A percentile compares a stretch with the other conserved stretches of the same genome.
These are phyloP conservation scores for Uloborus diversus DNA, from an alignment of 1,140 invertebrate species.

Conservation along the genomic window DNA sequence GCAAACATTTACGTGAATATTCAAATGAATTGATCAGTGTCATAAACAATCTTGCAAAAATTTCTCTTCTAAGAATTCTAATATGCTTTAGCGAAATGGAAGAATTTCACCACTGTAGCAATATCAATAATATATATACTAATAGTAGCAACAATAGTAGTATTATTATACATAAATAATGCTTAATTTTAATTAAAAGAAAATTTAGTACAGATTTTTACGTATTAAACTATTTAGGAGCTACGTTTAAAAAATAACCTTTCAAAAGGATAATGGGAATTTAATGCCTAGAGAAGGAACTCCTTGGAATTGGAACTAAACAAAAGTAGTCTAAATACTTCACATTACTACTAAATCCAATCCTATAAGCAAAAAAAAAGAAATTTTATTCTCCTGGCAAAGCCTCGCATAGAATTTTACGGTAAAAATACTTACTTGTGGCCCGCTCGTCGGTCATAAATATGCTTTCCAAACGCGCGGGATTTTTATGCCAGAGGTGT, in stretches of 20 bases:
- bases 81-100: no score
- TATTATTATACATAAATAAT: no score
- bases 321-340: background rate
- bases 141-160: no score
- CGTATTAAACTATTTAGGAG: background rate
- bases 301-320: slow-evolving; percentile 1
- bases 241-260: background rate
- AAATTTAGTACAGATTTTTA: no score
- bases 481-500: slow-evolving; percentile 32
- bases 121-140: no score
- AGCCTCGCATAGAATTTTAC: slow-evolving; percentile 26
- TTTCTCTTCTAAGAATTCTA: no score
- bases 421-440: slow-evolving; percentile 35
- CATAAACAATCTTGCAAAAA: no score
- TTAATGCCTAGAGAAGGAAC: slow-evolving; percentile 10
- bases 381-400: slow-evolving; percentile 10
- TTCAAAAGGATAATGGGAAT: slow-evolving; percentile 12
- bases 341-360: slow-evolving; percentile 48
- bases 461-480: slow-evolving; percentile 18
- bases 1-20: no score
- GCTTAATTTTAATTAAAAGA: no score
- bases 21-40: no score
- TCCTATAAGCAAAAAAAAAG: slow-evolving; percentile 32
- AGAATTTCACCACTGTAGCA: no score
- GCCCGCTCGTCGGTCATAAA: slow-evolving; percentile 35